Percentiles rank a stretch among this genome's conserved stretches.
Evolutionary conservation across 2,888 invertebrate species (phyloP).

Genomic region (Eristalis arbustorum): DNA sequence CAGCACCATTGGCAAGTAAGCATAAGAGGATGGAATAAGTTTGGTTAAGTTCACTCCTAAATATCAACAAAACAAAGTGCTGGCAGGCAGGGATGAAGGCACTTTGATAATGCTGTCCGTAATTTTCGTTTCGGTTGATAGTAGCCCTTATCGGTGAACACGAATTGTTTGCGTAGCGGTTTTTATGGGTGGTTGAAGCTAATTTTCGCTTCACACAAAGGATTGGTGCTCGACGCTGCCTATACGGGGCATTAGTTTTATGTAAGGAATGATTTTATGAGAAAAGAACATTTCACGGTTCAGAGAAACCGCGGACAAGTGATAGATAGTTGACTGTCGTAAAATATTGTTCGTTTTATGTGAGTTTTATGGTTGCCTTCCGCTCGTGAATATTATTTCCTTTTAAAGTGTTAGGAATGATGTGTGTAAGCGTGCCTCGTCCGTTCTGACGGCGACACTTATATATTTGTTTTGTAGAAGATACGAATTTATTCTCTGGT

Average conservation of each 20-base stretch:
- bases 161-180: conserved; percentile 21
- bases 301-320: conserved; percentile 1
- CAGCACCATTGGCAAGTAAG: conserved; percentile 14
- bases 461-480: not conserved
- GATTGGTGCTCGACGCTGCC: conserved; percentile 6
- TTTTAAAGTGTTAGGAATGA: not conserved
- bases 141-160: conserved; percentile 25
- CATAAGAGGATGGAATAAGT: conserved; percentile 40
- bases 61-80: not conserved
- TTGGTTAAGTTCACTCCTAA: conserved; percentile 19
- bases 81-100: not conserved
- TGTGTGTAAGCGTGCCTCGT: not conserved
- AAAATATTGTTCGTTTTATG: conserved; percentile 22
- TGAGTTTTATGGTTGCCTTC: not conserved
- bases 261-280: conserved; percentile 23
- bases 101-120: conserved; percentile 17
- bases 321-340: conserved; percentile 20
- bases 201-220: conserved; percentile 35
- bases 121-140: conserved; percentile 47
- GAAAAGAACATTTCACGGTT: conserved; percentile 23
- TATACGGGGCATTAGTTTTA: conserved; percentile 24
- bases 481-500: not conserved
- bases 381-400: not conserved
- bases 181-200: conserved; percentile 21
- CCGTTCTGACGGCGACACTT: not conserved